These are phyloP conservation scores for Pemphredon lugubris DNA, from an alignment of 2,888 invertebrate genomes.

Conservation along the genomic window DNA sequence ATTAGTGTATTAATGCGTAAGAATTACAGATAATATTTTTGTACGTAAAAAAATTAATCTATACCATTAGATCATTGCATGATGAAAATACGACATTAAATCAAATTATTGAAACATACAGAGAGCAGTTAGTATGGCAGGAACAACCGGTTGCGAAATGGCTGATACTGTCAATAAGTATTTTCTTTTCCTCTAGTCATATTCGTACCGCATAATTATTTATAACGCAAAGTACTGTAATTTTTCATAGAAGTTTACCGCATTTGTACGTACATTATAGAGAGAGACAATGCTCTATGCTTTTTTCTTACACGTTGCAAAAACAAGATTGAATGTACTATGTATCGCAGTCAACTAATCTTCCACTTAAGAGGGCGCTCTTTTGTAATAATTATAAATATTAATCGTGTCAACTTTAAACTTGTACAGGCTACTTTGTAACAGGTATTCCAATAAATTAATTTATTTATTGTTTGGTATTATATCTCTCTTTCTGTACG, in stretches of 20 bases:
- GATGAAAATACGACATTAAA: slow-evolving; percentile 7
- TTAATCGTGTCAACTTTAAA: slow-evolving; percentile 22
- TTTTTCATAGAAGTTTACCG: slow-evolving; percentile 17
- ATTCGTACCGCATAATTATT: slow-evolving; percentile 69
- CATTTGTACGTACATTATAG: slow-evolving; percentile 8
- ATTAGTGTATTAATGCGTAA: slow-evolving; percentile 17
- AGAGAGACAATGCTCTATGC: not conserved
- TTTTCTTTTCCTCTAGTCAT: slow-evolving; percentile 73
- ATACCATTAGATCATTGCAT: slow-evolving; percentile 5
- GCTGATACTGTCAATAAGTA: slow-evolving; percentile 57
- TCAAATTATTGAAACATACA: slow-evolving; percentile 18
- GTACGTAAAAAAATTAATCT: slow-evolving; percentile 25
- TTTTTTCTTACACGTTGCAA: slow-evolving; percentile 1
- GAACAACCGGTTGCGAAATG: slow-evolving; percentile 46
- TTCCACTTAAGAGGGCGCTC: not conserved
- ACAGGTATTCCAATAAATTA: slow-evolving; percentile 68
- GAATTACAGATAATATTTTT: slow-evolving; percentile 21
- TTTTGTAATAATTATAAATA: slow-evolving; percentile 4
- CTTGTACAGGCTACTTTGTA: slow-evolving; percentile 59
- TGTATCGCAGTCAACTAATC: not conserved
- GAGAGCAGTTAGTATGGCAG: slow-evolving; percentile 25
- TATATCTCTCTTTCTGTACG: not conserved
- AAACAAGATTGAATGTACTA: slow-evolving; percentile 16
- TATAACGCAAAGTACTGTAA: slow-evolving; percentile 60
- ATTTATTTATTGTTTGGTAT: slow-evolving; percentile 70